These are phyloP conservation scores for Pseudobourletiella spinata DNA, from an alignment of 1,140 invertebrate genomes.

Conservation along the genomic window DNA sequence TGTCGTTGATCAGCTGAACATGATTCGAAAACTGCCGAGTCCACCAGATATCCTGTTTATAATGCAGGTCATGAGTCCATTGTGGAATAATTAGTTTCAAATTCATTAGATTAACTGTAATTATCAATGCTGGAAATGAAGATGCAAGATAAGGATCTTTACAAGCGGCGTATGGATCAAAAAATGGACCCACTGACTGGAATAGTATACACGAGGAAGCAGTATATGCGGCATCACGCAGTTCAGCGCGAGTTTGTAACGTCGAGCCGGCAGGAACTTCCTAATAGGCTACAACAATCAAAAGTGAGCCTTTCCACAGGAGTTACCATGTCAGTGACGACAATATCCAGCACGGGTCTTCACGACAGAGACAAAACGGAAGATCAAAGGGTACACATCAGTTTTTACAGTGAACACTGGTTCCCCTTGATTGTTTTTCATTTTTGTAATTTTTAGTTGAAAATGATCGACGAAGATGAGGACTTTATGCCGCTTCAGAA, in stretches of 20 bases:
- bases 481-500: slow-evolving; percentile 14
- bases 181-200: slow-evolving; percentile 23
- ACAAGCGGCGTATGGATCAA: slow-evolving; percentile 17
- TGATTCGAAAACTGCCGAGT: slow-evolving; percentile 6
- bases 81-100: neutral
- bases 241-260: too few relatives aligned
- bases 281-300: too few relatives aligned
- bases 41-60: slow-evolving; percentile 22
- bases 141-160: slow-evolving; percentile 33
- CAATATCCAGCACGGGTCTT: neutral
- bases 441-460: too few relatives aligned
- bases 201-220: neutral
- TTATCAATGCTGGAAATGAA: neutral
- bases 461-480: neutral
- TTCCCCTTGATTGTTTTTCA: too few relatives aligned
- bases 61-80: slow-evolving; percentile 10
- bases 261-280: too few relatives aligned
- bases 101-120: neutral
- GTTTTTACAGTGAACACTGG: too few relatives aligned
- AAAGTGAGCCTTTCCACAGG: too few relatives aligned
- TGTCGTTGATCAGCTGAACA: slow-evolving; percentile 16
- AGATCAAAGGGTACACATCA: too few relatives aligned
- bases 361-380: neutral
- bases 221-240: neutral
- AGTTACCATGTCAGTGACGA: neutral